Conservation (phyloP, 2,888 invertebrate species). For the Tineola bisselliella region DNA sequence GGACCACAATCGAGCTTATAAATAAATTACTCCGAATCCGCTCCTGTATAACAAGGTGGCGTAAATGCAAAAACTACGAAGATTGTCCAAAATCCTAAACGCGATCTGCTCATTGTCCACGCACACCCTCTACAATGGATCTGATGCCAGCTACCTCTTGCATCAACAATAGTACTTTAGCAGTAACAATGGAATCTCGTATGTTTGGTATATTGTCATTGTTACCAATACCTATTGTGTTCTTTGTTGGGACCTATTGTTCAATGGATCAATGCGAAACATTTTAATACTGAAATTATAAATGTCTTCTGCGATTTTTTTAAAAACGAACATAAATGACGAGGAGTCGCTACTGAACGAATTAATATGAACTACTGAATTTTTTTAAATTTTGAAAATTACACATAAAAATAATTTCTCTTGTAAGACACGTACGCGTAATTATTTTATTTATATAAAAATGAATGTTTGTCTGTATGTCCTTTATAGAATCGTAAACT, state of each 20-base stretch:
- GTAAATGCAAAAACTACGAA: constrained; percentile 62
- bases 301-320: constrained; percentile 53
- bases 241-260: constrained; percentile 54
- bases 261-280: constrained; percentile 59
- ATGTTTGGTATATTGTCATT: constrained; percentile 66
- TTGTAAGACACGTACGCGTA: too few relatives aligned
- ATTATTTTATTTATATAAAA: too few relatives aligned
- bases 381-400: too few relatives aligned
- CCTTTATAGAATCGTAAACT: too few relatives aligned
- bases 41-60: constrained; percentile 55
- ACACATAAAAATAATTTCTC: too few relatives aligned
- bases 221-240: constrained; percentile 63
- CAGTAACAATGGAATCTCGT: constrained; percentile 54
- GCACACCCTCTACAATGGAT: constrained; percentile 62
- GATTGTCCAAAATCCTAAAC: constrained; percentile 64
- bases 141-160: constrained; percentile 60
- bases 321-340: constrained; percentile 10
- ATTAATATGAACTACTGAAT: neutral
- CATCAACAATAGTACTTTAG: constrained; percentile 57
- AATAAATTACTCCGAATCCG: constrained; percentile 22
- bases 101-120: constrained; percentile 55
- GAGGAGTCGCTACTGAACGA: constrained; percentile 20
- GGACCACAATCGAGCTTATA: too few relatives aligned
- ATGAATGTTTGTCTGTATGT: too few relatives aligned
- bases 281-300: constrained; percentile 68